phyloP scores from a whole-genome alignment of 2,113 vertebrate species.

The Bos javanicus region DNA sequence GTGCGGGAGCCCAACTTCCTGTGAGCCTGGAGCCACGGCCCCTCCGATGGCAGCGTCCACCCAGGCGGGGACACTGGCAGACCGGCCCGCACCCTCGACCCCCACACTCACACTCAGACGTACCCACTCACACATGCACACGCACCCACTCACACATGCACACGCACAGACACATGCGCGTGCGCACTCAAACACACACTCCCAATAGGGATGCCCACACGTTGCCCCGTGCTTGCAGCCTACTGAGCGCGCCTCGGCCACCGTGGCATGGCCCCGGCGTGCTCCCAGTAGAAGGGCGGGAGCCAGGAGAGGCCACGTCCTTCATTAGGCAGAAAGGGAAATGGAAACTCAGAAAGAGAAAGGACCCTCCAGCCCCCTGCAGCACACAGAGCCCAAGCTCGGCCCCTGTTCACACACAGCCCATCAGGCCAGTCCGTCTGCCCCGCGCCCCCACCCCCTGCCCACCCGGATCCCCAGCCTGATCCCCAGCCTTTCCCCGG shows the following conservation, averaged over 20 bases:
- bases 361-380: neutral
- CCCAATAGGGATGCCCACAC: neutral
- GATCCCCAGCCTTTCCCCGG: neutral
- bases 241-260: neutral
- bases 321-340: neutral
- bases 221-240: neutral
- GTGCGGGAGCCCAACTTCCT: constrained; percentile 81
- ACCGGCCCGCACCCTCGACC: neutral
- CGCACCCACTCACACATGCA: neutral
- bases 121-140: neutral
- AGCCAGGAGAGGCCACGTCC: neutral
- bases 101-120: neutral
- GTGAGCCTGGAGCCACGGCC: neutral
- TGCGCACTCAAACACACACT: neutral
- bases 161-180: neutral
- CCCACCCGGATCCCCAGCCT: accelerated
- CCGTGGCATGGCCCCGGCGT: accelerated
- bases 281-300: neutral
- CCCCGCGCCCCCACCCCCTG: accelerated
- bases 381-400: neutral
- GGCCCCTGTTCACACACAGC: neutral
- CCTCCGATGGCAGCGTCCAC: neutral
- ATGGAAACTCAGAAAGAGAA: neutral
- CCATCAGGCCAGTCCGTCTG: too few species aligned
- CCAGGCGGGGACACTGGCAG: accelerated